Percentiles rank a stretch among this genome's conserved stretches.
phyloP scores from a whole-genome alignment of 2,888 invertebrate genomes.

The Panzeria rudis region DNA sequence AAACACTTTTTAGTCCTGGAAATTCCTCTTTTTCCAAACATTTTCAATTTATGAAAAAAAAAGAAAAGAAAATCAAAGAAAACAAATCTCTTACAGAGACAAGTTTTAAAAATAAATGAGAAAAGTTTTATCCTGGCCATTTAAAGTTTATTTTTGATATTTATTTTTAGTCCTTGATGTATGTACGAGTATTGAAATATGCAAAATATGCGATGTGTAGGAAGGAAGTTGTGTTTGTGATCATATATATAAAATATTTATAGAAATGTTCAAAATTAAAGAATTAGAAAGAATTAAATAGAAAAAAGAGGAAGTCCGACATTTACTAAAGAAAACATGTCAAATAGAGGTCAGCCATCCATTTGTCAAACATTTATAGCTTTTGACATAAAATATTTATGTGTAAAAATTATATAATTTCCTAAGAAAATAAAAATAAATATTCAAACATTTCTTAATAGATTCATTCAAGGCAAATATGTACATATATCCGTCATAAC shows the following conservation, averaged over 20 bases:
- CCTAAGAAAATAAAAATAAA: neutral
- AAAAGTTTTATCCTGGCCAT: conserved; percentile 39
- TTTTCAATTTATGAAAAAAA: neutral
- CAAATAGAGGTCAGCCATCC: conserved; percentile 64
- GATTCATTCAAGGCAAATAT: too few relatives aligned
- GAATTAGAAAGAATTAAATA: conserved; percentile 30
- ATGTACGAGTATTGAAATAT: neutral
- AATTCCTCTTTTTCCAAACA: neutral
- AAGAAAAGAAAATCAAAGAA: neutral
- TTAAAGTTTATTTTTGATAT: conserved; percentile 27
- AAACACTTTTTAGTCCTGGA: conserved; percentile 3
- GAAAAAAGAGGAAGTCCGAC: conserved; percentile 30
- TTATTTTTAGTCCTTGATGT: neutral
- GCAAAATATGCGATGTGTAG: neutral
- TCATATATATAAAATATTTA: conserved; percentile 12
- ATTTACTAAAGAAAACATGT: conserved; percentile 45
- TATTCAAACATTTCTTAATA: neutral
- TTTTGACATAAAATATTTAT: neutral
- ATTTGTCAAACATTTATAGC: conserved; percentile 47
- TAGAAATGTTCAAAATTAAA: conserved; percentile 25
- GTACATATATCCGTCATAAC: too few relatives aligned
- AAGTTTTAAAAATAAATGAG: conserved; percentile 10
- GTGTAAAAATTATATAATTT: neutral
- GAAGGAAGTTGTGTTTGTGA: neutral
- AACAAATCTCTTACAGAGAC: neutral